Conservation (phyloP, 2,888 invertebrate genomes). For the Drosophila ustulata region DNA sequence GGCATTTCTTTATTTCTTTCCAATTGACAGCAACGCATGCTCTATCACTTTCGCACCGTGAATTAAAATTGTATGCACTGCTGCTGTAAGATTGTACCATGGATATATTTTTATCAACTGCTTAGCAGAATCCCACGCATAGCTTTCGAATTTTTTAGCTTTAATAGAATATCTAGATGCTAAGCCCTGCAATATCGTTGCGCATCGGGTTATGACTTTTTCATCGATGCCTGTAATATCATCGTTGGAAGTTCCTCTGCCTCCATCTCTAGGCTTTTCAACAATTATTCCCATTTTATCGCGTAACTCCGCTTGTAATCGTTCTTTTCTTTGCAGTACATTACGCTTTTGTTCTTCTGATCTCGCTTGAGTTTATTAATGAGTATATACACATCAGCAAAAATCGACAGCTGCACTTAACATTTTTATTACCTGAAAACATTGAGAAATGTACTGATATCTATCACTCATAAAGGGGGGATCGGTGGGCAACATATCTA, state of each 20-base stretch:
- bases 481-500: no score
- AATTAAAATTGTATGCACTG: not conserved
- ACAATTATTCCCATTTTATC: constrained; percentile 10
- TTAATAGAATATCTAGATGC: constrained; percentile 10
- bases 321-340: no score
- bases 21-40: no score
- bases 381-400: no score
- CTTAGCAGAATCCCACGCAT: constrained; percentile 11
- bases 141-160: constrained; percentile 3
- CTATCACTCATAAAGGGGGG: no score
- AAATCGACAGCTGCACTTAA: no score
- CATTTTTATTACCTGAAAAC: no score
- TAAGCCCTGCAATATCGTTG: constrained; percentile 16
- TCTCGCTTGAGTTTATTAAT: no score
- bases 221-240: constrained; percentile 16
- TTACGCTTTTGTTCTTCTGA: no score
- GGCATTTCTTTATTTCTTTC: no score
- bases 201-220: constrained; percentile 6
- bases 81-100: constrained; percentile 1
- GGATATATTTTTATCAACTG: constrained; percentile 5
- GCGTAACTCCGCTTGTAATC: not conserved
- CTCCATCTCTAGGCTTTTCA: constrained; percentile 14
- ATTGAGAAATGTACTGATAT: no score
- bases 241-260: constrained; percentile 7
- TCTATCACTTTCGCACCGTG: not conserved